Evolutionary conservation across 2,113 vertebrate species (phyloP).

Genomic region (Thunnus maccoyii): DNA sequence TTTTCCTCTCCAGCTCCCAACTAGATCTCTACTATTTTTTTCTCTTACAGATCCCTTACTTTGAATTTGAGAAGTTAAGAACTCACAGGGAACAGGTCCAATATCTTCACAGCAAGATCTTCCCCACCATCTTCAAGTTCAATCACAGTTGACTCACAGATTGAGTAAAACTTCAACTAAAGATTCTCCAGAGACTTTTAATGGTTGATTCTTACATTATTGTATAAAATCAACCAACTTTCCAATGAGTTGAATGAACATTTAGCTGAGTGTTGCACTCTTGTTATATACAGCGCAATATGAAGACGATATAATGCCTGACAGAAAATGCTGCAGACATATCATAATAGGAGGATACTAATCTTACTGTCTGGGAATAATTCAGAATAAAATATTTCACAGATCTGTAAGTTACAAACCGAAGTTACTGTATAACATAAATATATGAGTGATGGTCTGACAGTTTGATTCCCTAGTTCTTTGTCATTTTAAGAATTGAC

Average conservation of each 20-base stretch:
- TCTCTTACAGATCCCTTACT: constrained; percentile 58
- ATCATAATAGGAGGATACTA: background rate
- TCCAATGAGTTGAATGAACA: too few relatives aligned
- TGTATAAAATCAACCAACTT: background rate
- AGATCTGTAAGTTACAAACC: background rate
- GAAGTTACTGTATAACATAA: background rate
- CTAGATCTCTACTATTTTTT: background rate
- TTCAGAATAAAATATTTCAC: background rate
- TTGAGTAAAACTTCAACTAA: background rate
- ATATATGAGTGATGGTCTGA: background rate
- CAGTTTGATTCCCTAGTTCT: background rate
- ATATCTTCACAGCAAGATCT: constrained; percentile 58
- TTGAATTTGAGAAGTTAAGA: constrained; percentile 59
- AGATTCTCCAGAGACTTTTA: background rate
- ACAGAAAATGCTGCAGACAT: too few relatives aligned
- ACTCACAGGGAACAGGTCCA: constrained; percentile 25
- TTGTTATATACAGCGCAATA: background rate
- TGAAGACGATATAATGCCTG: background rate
- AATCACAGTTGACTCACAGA: background rate
- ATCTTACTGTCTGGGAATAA: background rate
- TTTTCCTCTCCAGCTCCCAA: too few relatives aligned
- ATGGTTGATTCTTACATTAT: background rate
- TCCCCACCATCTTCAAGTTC: constrained; percentile 53
- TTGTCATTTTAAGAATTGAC: background rate
- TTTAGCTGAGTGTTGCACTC: background rate